A percentile compares a stretch with the other conserved stretches of the same genome.
Conservation (phyloP, 1,140 invertebrate species). For the Harpegnathos saltator region DNA sequence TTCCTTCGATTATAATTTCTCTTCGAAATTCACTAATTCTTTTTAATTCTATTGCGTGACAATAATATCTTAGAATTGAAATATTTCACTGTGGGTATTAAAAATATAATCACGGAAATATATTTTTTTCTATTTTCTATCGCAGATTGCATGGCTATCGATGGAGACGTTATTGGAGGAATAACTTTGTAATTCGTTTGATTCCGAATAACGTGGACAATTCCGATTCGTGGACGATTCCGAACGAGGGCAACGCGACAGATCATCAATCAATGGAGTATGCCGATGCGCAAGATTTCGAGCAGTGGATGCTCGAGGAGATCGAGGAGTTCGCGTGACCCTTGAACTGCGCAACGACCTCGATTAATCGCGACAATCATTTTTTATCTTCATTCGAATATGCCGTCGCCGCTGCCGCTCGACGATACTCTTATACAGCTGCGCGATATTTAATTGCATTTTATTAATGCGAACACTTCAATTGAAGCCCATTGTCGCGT, state of each 20-base stretch:
- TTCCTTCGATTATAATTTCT: no score
- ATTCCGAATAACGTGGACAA: slow-evolving; percentile 69
- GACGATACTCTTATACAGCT: slow-evolving; percentile 25
- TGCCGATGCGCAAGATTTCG: slow-evolving; percentile 22
- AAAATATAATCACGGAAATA: neutral
- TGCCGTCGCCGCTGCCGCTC: neutral
- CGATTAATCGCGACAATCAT: slow-evolving; percentile 1
- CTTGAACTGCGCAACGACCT: neutral
- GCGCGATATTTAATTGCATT: slow-evolving; percentile 70
- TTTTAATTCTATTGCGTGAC: no score
- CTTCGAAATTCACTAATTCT: no score
- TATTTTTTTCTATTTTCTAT: slow-evolving; percentile 39
- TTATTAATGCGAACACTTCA: slow-evolving; percentile 62
- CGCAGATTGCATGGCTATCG: slow-evolving; percentile 81
- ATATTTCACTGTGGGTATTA: no score
- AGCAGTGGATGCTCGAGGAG: slow-evolving; percentile 26
- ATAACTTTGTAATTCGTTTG: slow-evolving; percentile 82
- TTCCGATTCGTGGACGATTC: slow-evolving; percentile 7
- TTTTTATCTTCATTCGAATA: neutral
- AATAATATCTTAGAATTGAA: no score
- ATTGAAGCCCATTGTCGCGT: slow-evolving; percentile 55
- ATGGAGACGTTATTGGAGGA: slow-evolving; percentile 83
- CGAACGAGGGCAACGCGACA: no score
- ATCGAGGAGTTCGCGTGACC: slow-evolving; percentile 60
- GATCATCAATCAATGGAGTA: neutral